Evolutionary conservation across 2,797 vertebrate species (phyloP).

Genomic region (Lycodopsis pacificus): DNA sequence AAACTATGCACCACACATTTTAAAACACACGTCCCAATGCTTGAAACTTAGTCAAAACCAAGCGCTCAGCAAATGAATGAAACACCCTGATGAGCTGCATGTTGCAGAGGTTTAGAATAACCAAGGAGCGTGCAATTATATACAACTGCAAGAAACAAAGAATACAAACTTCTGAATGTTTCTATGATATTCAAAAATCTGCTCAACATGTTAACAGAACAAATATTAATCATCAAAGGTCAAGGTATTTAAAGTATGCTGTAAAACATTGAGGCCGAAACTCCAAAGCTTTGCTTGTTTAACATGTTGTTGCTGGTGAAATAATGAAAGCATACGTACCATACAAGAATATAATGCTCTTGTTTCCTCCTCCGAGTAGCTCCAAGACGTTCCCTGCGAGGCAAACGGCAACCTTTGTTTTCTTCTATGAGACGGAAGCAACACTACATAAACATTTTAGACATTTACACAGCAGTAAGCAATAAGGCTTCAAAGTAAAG

Average conservation of each 20-base stretch:
- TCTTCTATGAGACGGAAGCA: constrained; percentile 27
- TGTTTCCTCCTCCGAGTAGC: constrained; percentile 30
- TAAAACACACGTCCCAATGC: background rate
- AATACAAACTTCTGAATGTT: background rate
- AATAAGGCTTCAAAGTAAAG: constrained; percentile 75
- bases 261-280: constrained; percentile 18
- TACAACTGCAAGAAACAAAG: background rate
- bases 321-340: constrained; percentile 70
- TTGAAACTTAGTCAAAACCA: constrained; percentile 6
- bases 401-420: constrained; percentile 41
- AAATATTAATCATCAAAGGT: background rate
- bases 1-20: background rate
- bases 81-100: background rate
- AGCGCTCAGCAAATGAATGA: background rate
- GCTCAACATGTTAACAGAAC: background rate
- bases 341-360: constrained; percentile 54
- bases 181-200: background rate
- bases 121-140: background rate
- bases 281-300: background rate
- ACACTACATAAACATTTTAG: constrained; percentile 73
- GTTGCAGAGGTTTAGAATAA: background rate
- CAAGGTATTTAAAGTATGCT: background rate
- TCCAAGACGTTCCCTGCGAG: constrained; percentile 43
- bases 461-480: constrained; percentile 64
- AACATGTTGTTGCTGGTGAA: background rate